Conservation (phyloP, 2,797 vertebrate genomes). For the Hyperoplus lanceolatus region DNA sequence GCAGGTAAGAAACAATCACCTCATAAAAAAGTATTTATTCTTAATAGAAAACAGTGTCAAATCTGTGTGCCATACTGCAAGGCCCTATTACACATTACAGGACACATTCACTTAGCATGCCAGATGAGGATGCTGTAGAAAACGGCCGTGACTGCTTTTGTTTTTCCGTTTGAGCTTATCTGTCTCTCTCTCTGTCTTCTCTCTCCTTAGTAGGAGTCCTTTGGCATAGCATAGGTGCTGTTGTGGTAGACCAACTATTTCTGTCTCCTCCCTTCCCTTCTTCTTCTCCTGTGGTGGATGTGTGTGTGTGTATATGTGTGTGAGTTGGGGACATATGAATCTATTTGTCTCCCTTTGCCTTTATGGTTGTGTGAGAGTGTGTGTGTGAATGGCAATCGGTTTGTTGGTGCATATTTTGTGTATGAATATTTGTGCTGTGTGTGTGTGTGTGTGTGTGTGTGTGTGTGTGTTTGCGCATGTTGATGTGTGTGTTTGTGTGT, state of each 20-base stretch:
- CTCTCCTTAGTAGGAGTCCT: constrained; percentile 79
- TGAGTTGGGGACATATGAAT: constrained; percentile 2
- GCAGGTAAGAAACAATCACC: constrained; percentile 6
- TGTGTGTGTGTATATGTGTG: constrained; percentile 55
- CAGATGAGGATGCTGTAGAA: constrained; percentile 71
- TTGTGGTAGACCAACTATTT: constrained; percentile 85
- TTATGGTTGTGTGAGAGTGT: background rate
- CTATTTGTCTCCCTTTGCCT: background rate
- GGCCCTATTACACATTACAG: background rate
- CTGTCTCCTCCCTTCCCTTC: constrained; percentile 73
- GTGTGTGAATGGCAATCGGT: background rate
- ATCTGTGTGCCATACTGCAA: background rate
- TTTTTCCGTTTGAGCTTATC: constrained; percentile 68
- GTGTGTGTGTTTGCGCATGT: constrained; percentile 45
- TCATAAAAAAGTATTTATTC: background rate
- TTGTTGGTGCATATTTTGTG: constrained; percentile 4
- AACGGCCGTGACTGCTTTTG: constrained; percentile 52
- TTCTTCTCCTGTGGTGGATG: constrained; percentile 72
- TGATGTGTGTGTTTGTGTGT: constrained; percentile 22
- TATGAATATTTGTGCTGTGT: background rate
- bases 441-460: background rate
- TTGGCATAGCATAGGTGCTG: constrained; percentile 80
- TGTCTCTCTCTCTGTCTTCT: constrained; percentile 78
- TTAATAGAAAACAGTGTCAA: background rate
- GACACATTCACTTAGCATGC: constrained; percentile 56